phyloP scores from a whole-genome alignment of 2,888 invertebrate species.

The Phlogophora meticulosa region DNA sequence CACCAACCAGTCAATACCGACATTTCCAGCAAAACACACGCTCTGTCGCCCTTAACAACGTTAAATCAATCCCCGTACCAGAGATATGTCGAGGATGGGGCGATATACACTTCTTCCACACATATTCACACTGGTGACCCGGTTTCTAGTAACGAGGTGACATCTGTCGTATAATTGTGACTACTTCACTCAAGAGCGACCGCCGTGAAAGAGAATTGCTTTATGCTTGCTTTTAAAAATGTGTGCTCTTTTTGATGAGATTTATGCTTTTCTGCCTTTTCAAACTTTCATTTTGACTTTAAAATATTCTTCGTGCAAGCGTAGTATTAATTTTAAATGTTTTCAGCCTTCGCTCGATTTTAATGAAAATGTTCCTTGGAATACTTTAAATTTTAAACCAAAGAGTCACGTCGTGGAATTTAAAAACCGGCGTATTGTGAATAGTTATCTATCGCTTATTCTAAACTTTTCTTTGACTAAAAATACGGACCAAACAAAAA shows the following conservation, averaged over 20 bases:
- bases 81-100: conserved; percentile 40
- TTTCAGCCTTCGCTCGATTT: not conserved
- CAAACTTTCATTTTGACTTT: conserved; percentile 6
- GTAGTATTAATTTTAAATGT: not conserved
- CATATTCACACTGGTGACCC: conserved; percentile 53
- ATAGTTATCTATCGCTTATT: too few relatives aligned
- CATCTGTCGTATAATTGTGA: conserved; percentile 64
- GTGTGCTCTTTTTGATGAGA: conserved; percentile 38
- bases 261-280: conserved; percentile 15
- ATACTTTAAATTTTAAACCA: not conserved
- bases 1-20: conserved; percentile 16
- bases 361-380: not conserved
- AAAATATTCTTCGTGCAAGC: not conserved
- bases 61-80: conserved; percentile 46
- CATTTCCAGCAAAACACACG: conserved; percentile 34
- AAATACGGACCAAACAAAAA: not conserved
- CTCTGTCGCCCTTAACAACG: conserved; percentile 29
- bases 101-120: conserved; percentile 40
- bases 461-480: not conserved
- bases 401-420: not conserved
- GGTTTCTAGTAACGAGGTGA: conserved; percentile 60
- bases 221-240: conserved; percentile 39
- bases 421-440: not conserved
- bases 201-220: conserved; percentile 44
- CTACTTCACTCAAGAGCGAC: conserved; percentile 54